Conservation (phyloP, 1,140 invertebrate genomes). For the Ooceraea biroi region DNA sequence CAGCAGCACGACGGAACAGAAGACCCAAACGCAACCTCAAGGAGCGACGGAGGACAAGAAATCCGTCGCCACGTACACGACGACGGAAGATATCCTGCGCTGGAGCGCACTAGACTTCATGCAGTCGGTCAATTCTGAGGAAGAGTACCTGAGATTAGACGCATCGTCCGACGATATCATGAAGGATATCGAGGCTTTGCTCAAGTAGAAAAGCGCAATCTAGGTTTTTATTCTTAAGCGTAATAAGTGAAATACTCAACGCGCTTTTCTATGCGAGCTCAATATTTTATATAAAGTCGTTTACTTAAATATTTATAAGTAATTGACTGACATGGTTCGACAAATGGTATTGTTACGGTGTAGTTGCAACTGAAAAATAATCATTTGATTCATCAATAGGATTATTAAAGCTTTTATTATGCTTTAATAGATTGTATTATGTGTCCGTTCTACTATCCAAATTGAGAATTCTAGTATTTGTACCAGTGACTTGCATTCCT, state of each 20-base stretch:
- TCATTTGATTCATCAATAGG: too few species aligned
- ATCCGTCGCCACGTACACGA: not conserved
- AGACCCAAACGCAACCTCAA: slow-evolving; percentile 18
- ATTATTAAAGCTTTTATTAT: too few species aligned
- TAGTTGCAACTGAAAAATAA: too few species aligned
- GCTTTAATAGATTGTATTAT: too few species aligned
- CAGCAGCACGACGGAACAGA: slow-evolving; percentile 77
- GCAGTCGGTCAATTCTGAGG: slow-evolving; percentile 61
- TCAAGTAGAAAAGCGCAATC: slow-evolving; percentile 71
- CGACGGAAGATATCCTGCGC: slow-evolving; percentile 42
- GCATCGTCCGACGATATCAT: slow-evolving; percentile 82
- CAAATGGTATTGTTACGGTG: too few species aligned
- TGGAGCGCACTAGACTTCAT: slow-evolving; percentile 9
- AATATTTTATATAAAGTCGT: too few species aligned
- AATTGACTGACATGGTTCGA: too few species aligned
- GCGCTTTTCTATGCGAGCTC: not conserved
- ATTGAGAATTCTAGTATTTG: too few species aligned
- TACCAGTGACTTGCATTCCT: too few species aligned
- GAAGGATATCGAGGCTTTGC: slow-evolving; percentile 83
- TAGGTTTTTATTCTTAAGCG: slow-evolving; percentile 5
- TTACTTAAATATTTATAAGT: too few species aligned
- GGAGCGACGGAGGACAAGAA: not conserved
- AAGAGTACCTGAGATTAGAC: slow-evolving; percentile 75
- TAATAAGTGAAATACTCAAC: not conserved
- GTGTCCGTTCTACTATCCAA: too few species aligned